Conservation (phyloP, 1,140 invertebrate species). For the Drosophila sturtevanti region DNA sequence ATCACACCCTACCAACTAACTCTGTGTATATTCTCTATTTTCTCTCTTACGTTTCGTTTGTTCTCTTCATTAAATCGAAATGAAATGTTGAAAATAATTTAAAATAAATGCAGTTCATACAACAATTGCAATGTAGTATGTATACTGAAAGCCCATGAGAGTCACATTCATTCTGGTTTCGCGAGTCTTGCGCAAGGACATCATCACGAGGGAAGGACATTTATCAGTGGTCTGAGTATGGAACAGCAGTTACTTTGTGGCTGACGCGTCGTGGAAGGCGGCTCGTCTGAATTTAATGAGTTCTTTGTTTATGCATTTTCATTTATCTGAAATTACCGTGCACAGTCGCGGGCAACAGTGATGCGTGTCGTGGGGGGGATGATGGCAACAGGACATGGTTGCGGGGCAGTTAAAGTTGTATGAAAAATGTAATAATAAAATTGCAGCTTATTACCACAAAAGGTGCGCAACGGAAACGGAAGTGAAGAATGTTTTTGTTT, state of each 20-base stretch:
- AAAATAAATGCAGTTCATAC: no score
- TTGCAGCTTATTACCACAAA: slow-evolving; percentile 67
- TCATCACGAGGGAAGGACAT: background rate
- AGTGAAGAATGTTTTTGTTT: slow-evolving; percentile 37
- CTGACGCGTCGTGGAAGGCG: background rate
- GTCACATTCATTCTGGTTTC: background rate
- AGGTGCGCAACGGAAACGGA: slow-evolving; percentile 23
- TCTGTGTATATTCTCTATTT: no score
- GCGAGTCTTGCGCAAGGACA: background rate
- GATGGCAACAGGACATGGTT: background rate
- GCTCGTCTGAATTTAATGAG: slow-evolving; percentile 52
- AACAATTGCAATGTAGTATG: background rate
- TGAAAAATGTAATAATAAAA: slow-evolving; percentile 61
- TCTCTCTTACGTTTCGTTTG: no score
- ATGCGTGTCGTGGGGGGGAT: background rate
- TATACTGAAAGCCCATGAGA: background rate
- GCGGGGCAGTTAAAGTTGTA: slow-evolving; percentile 16
- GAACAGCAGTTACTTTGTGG: slow-evolving; percentile 28
- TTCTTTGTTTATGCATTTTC: slow-evolving; percentile 67
- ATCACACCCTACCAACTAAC: no score
- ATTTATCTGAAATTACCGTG: slow-evolving; percentile 64
- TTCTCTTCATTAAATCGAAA: no score
- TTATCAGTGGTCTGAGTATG: background rate
- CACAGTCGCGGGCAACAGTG: slow-evolving; percentile 29
- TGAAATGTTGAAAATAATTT: no score